These are phyloP conservation scores for Tetranychus truncatus DNA, from an alignment of 2,888 invertebrate species.

Conservation along the genomic window DNA sequence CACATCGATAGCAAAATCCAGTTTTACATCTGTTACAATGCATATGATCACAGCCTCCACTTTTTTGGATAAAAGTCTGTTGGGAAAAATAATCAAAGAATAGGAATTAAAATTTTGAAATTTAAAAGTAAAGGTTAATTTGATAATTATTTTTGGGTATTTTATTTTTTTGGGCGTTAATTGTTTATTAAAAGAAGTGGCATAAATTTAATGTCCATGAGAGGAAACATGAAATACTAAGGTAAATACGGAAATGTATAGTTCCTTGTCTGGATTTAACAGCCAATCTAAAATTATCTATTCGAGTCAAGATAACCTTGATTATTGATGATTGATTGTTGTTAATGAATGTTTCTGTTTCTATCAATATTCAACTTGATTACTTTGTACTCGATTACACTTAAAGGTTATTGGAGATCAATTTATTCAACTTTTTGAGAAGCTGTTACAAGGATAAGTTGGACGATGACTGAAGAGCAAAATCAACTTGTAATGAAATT, in stretches of 20 bases:
- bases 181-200: neutral
- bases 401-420: no score
- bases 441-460: no score
- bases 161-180: neutral
- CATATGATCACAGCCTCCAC: constrained; percentile 37
- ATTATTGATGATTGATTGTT: no score
- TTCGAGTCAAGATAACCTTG: no score
- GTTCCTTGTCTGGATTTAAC: no score
- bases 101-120: neutral
- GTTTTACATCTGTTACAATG: constrained; percentile 33
- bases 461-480: no score
- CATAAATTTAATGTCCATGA: neutral
- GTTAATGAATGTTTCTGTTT: no score
- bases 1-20: constrained; percentile 36
- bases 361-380: neutral
- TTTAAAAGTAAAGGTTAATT: neutral
- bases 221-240: neutral
- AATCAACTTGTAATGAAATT: no score
- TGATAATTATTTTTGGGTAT: neutral
- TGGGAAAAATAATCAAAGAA: neutral
- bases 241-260: no score
- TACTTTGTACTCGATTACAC: no score
- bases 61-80: constrained; percentile 34
- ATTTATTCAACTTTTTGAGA: no score
- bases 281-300: neutral